Conservation (phyloP, 2,113 vertebrate genomes). For the Barbus barbus region DNA sequence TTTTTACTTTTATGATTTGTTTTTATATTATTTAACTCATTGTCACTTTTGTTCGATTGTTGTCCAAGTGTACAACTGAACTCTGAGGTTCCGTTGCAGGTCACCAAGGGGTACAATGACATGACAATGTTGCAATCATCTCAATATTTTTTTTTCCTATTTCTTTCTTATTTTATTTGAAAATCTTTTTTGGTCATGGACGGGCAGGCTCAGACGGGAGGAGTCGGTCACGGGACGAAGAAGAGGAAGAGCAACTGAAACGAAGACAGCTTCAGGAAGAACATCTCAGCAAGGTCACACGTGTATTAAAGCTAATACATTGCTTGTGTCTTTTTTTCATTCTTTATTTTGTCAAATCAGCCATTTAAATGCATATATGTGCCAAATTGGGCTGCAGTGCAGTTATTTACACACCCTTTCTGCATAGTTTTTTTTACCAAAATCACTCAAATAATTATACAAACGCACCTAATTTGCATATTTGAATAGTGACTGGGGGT, state of each 20-base stretch:
- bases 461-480: background rate
- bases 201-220: slow-evolving; percentile 80
- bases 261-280: slow-evolving; percentile 87
- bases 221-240: slow-evolving; percentile 81
- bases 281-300: slow-evolving; percentile 83
- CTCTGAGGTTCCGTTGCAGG: background rate
- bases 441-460: background rate
- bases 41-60: too few relatives aligned
- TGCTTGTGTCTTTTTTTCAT: background rate
- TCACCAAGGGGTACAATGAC: background rate
- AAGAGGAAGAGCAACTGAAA: slow-evolving; percentile 83
- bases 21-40: slow-evolving; percentile 9
- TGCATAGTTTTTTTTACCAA: background rate
- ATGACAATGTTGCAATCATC: background rate
- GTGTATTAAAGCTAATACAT: background rate
- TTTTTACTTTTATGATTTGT: slow-evolving; percentile 31
- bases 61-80: background rate
- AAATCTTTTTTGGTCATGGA: slow-evolving; percentile 1
- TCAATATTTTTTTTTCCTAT: background rate
- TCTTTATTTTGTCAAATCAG: background rate
- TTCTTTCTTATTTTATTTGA: slow-evolving; percentile 1
- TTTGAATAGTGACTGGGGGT: too few relatives aligned
- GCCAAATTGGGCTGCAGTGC: background rate
- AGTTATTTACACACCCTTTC: background rate
- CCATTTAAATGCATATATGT: background rate